A percentile compares a stretch with the other conserved stretches of the same genome.
phyloP scores from a whole-genome alignment of 2,888 invertebrate species.

The Rhamphomyia laevipes region DNA sequence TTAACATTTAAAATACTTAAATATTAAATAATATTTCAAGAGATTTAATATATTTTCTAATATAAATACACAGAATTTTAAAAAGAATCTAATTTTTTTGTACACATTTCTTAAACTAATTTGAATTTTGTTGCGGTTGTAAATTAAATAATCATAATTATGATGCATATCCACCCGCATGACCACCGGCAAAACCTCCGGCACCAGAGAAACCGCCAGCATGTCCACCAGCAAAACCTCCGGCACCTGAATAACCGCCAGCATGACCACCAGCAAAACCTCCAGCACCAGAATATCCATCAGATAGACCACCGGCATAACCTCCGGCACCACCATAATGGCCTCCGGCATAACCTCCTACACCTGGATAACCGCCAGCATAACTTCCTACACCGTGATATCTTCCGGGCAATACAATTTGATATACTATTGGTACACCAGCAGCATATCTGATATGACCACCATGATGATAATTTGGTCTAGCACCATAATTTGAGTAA shows the following conservation, averaged over 20 bases:
- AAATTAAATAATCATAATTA: background rate
- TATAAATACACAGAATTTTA: background rate
- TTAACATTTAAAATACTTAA: no score
- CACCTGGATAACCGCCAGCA: background rate
- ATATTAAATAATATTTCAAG: no score
- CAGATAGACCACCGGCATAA: background rate
- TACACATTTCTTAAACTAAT: background rate
- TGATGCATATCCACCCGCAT: background rate
- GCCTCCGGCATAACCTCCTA: background rate
- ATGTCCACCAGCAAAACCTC: background rate
- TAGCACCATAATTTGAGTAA: background rate
- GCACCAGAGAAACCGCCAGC: background rate
- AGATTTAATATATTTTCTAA: background rate
- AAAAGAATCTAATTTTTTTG: background rate
- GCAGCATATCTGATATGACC: background rate
- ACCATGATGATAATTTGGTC: background rate
- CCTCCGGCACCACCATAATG: background rate
- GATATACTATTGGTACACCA: no score
- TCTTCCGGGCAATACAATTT: background rate
- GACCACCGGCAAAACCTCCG: constrained; percentile 1
- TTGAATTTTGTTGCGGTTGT: no score
- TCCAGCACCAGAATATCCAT: background rate
- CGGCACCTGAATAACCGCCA: background rate
- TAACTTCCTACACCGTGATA: background rate
- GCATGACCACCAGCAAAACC: background rate